phyloP scores from a whole-genome alignment of 64 coral and sea anemone species.

The Stylophora pistillata region DNA sequence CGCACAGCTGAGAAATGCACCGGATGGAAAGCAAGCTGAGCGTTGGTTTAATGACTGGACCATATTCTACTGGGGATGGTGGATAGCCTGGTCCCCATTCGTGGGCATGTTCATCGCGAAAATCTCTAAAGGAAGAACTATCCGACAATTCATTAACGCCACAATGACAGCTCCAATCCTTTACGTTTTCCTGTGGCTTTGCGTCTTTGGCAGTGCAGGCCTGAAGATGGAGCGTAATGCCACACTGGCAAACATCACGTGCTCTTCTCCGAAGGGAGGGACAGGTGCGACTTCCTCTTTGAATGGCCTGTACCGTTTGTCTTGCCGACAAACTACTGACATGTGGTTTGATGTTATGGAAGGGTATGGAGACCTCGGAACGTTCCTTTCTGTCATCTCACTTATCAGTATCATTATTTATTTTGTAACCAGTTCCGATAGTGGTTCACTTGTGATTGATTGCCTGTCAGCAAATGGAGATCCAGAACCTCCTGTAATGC shows the following conservation, averaged over 20 bases:
- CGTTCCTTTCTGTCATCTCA: conserved; percentile 30
- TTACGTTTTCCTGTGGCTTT: conserved; percentile 67
- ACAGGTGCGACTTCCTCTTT: background rate
- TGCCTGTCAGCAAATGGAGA: conserved; percentile 56
- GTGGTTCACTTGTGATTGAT: conserved; percentile 51
- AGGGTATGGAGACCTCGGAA: conserved; percentile 39
- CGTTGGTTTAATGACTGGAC: conserved; percentile 71
- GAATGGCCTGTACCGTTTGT: conserved; percentile 47
- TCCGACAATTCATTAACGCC: conserved; percentile 41
- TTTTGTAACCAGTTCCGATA: conserved; percentile 56
- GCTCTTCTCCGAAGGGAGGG: conserved; percentile 39
- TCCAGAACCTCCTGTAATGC: conserved; percentile 44
- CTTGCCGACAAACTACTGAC: conserved; percentile 27
- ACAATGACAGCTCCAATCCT: conserved; percentile 55
- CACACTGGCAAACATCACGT: conserved; percentile 9
- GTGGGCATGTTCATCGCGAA: conserved; percentile 65
- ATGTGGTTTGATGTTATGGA: conserved; percentile 62
- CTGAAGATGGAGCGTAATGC: conserved; percentile 56
- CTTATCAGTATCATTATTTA: conserved; percentile 26
- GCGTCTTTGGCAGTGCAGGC: conserved; percentile 54
- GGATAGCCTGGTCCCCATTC: conserved; percentile 70
- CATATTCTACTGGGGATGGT: conserved; percentile 76
- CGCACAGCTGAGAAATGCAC: conserved; percentile 66
- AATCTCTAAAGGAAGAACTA: conserved; percentile 61
- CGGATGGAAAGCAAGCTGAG: conserved; percentile 41